These are phyloP conservation scores for Mus minutoides DNA, from an alignment of 2,797 vertebrate genomes.

Conservation along the genomic window DNA sequence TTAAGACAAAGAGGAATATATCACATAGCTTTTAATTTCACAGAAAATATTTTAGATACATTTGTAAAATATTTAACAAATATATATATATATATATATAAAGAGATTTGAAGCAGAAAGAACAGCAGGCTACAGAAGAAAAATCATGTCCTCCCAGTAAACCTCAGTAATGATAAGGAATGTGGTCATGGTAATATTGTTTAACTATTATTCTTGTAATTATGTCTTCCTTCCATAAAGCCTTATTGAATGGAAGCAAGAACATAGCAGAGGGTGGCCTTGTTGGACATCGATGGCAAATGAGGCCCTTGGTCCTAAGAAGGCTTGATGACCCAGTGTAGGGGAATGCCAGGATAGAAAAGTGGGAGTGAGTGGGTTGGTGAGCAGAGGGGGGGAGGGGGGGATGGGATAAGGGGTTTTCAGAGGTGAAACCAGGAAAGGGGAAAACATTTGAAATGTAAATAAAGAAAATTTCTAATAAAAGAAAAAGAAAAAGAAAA, in stretches of 20 bases:
- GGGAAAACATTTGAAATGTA: too few species aligned
- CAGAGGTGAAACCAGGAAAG: too few species aligned
- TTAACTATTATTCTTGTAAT: background rate
- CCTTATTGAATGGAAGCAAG: background rate
- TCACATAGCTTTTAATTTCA: slow-evolving; percentile 42
- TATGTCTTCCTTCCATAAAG: background rate
- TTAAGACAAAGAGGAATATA: background rate
- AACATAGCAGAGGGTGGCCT: background rate
- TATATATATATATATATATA: background rate
- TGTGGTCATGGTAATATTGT: background rate
- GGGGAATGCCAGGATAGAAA: too few species aligned
- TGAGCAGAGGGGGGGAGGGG: too few species aligned
- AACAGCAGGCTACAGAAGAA: background rate
- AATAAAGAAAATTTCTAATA: too few species aligned
- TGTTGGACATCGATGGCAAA: too few species aligned
- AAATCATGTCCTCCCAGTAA: background rate
- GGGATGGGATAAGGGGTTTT: too few species aligned
- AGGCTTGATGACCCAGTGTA: too few species aligned
- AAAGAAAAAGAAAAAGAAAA: too few species aligned
- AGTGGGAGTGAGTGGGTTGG: too few species aligned
- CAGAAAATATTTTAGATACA: background rate
- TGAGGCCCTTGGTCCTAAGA: too few species aligned
- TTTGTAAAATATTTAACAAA: slow-evolving; percentile 41
- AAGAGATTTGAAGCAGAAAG: background rate
- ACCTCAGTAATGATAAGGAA: background rate